phyloP scores from a whole-genome alignment of 2,888 invertebrate genomes.

The Herminia tarsipennalis region DNA sequence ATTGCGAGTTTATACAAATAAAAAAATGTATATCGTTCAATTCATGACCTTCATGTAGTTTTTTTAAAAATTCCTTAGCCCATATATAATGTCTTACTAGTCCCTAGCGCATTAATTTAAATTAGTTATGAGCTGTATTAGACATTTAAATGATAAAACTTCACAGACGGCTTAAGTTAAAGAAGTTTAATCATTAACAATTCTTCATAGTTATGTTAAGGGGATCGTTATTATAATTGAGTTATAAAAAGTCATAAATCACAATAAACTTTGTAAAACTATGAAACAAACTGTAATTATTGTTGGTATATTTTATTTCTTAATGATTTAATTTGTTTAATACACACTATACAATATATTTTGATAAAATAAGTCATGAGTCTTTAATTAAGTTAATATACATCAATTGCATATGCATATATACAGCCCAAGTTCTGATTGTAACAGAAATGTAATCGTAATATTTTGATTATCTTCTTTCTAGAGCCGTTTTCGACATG shows the following conservation, averaged over 20 bases:
- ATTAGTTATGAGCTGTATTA: neutral
- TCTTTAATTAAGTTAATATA: no score
- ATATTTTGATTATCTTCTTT: no score
- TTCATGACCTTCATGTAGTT: no score
- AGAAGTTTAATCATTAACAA: neutral
- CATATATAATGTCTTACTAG: no score
- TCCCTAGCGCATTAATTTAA: neutral
- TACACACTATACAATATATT: neutral
- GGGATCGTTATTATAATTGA: slow-evolving; percentile 1
- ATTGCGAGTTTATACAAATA: no score
- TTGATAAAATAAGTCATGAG: no score
- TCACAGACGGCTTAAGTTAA: neutral
- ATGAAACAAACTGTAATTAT: neutral
- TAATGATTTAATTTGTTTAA: neutral
- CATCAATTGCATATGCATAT: no score
- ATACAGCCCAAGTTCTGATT: no score
- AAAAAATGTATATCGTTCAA: no score
- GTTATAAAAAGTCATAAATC: slow-evolving; percentile 3
- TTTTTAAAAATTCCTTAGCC: no score
- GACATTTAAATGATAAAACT: slow-evolving; percentile 4
- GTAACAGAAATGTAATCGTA: no score
- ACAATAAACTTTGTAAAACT: slow-evolving; percentile 1
- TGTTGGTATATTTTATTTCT: neutral
- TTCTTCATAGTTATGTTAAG: neutral
- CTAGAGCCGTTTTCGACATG: no score